Evolutionary conservation across 35 echinoderm and acorn worm genomes (phyloP), one percentile per base, ranked within the genome.

Genomic region (Ophioderma brevispina): DNA sequence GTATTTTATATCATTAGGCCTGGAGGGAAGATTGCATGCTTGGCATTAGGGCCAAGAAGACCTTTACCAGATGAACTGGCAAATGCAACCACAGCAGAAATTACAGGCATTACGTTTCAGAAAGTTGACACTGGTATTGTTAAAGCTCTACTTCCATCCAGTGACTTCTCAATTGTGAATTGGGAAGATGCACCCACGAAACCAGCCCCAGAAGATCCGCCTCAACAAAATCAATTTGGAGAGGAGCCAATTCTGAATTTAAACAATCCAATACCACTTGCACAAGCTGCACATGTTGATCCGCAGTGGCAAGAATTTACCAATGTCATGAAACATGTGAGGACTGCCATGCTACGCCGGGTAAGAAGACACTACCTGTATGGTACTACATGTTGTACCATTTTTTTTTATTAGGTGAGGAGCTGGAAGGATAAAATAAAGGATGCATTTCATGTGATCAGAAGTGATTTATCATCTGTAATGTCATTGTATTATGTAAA

Each of bases 281-380:
- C 23, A 8, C 59, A 18, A 25, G 59, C 28, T 25, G 23, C 10
- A 15, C 10, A 25, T 13, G 59, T 70, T 2, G 28, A 2, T 3
- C 59, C 15, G n/a, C 6, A 70, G 59, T 70, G 59, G 59, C 59
- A 70, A 70, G 59, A 70, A 70, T 70, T 70, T 70, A 70, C 59
- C 10, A 25, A 70, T 70, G 28, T 25, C 10, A 30, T 25, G 59
- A 25, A 25, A 25, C 17, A 18, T 70, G 59, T 70, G 28, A 70
- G n/a, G 28, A 8, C 6, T 70, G 59, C 59, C 23, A 70, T 70
- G 59, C 59, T 70, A 70, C 10, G n/a, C n/a, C 59, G 59, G 59
- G 59, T 70, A 25, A 25, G 59, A 11, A 52, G 8, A 21, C 46
- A n/a, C n/a, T n/a, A n/a, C n/a, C n/a, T n/a, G n/a, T n/a, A n/a